A percentile compares a stretch with the other conserved stretches of the same genome.
Conservation (phyloP, 2,888 invertebrate genomes). For the Disparrhopalites patrizii region DNA sequence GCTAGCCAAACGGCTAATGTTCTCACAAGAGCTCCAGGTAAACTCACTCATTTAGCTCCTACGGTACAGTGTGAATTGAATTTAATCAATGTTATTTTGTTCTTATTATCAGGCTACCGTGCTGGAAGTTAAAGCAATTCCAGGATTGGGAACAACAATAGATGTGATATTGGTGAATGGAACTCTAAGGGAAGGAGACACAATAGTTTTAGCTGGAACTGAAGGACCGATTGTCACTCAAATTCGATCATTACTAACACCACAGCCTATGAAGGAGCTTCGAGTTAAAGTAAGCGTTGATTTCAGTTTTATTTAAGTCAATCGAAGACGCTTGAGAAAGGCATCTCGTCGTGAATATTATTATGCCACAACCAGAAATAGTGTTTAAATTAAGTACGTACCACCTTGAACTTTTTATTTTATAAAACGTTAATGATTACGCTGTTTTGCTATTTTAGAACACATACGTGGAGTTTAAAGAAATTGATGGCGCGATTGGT, state of each 20-base stretch:
- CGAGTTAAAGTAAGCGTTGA: slow-evolving; percentile 73
- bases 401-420: too few relatives aligned
- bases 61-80: neutral
- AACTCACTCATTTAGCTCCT: slow-evolving; percentile 50
- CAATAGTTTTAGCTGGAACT: slow-evolving; percentile 91
- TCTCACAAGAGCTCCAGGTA: slow-evolving; percentile 86
- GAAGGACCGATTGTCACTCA: slow-evolving; percentile 98
- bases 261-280: slow-evolving; percentile 94
- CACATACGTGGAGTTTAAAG: slow-evolving; percentile 89
- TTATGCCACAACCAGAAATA: too few relatives aligned
- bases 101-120: slow-evolving; percentile 53
- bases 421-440: too few relatives aligned
- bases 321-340: too few relatives aligned
- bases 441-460: slow-evolving; percentile 58
- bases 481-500: slow-evolving; percentile 93
- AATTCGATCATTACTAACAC: slow-evolving; percentile 93
- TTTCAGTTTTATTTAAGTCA: too few relatives aligned
- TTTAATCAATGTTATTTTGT: neutral
- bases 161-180: slow-evolving; percentile 99
- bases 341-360: too few relatives aligned
- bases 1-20: slow-evolving; percentile 82
- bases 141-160: slow-evolving; percentile 96
- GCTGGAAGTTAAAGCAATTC: slow-evolving; percentile 81
- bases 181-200: slow-evolving; percentile 85
- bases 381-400: too few relatives aligned